phyloP scores from a whole-genome alignment of 2,113 vertebrate genomes.

The Gasterosteus nipponicus region DNA sequence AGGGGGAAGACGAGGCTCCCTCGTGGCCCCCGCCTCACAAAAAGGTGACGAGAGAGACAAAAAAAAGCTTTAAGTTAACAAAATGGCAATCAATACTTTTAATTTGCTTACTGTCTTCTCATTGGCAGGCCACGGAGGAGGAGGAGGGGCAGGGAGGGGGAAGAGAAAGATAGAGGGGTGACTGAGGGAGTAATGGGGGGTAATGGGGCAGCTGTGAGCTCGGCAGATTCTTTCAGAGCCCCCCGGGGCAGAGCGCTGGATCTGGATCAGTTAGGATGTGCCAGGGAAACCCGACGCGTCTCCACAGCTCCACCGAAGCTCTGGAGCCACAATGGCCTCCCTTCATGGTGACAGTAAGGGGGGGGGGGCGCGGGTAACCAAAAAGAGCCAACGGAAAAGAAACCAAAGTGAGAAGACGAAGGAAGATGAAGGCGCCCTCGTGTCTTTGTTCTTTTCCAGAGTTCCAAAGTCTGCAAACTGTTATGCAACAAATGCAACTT shows the following conservation, averaged over 20 bases:
- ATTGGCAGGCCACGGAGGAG: constrained; percentile 82
- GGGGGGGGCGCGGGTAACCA: background rate
- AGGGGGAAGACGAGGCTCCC: constrained; percentile 59
- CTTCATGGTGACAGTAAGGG: constrained; percentile 19
- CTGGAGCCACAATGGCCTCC: constrained; percentile 39
- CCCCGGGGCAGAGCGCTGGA: constrained; percentile 55
- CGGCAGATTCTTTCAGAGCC: constrained; percentile 55
- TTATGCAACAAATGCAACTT: background rate
- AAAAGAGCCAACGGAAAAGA: too few species aligned
- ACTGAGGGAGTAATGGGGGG: constrained; percentile 76
- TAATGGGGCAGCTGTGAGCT: constrained; percentile 67
- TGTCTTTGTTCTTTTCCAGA: background rate
- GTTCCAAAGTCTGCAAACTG: background rate
- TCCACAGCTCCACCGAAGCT: constrained; percentile 38
- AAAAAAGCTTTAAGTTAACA: constrained; percentile 83
- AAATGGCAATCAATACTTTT: constrained; percentile 94
- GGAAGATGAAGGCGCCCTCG: constrained; percentile 1
- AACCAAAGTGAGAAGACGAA: constrained; percentile 15
- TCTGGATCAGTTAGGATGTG: constrained; percentile 56
- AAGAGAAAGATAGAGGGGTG: constrained; percentile 77
- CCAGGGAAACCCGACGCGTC: constrained; percentile 45
- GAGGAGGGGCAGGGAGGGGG: constrained; percentile 28
- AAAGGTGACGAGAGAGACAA: constrained; percentile 45
- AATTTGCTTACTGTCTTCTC: constrained; percentile 87
- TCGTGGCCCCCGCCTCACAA: constrained; percentile 23